Conservation (phyloP, 2,113 vertebrate genomes). For the Gambusia holbrooki region DNA sequence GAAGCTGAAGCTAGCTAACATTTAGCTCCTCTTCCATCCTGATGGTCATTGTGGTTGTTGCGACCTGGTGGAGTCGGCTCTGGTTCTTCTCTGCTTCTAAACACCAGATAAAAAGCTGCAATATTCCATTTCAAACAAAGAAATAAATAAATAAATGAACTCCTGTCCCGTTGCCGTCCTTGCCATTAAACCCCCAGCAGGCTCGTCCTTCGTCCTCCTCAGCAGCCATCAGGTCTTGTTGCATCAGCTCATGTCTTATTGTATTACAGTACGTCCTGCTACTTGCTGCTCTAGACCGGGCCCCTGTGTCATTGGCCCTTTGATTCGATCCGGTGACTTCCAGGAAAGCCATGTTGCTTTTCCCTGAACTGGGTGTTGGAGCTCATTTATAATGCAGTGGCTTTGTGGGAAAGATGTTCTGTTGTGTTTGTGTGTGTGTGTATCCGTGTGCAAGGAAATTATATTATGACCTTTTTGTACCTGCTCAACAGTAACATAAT, state of each 20-base stretch:
- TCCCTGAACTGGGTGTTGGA: slow-evolving; percentile 77
- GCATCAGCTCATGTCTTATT: slow-evolving; percentile 73
- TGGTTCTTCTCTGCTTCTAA: too few relatives aligned
- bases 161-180: not conserved
- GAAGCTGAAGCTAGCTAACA: not conserved
- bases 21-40: not conserved
- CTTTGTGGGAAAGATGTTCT: slow-evolving; percentile 72
- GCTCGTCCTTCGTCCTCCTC: slow-evolving; percentile 30
- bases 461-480: too few relatives aligned
- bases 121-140: too few relatives aligned
- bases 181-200: slow-evolving; percentile 1
- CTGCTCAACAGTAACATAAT: too few relatives aligned
- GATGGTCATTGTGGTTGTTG: not conserved
- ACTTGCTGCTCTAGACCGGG: slow-evolving; percentile 60
- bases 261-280: slow-evolving; percentile 53
- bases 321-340: slow-evolving; percentile 77
- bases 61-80: not conserved
- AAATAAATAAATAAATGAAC: too few relatives aligned
- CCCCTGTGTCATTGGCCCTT: slow-evolving; percentile 61
- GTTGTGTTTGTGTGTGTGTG: slow-evolving; percentile 63
- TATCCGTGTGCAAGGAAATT: slow-evolving; percentile 40
- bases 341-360: slow-evolving; percentile 72
- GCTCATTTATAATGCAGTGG: slow-evolving; percentile 80
- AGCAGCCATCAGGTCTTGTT: slow-evolving; percentile 49
- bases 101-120: too few relatives aligned